A percentile compares a stretch with the other conserved stretches of the same genome.
These are phyloP conservation scores for Chelonoidis abingdonii DNA, from an alignment of 2,113 vertebrate species.

Conservation along the genomic window DNA sequence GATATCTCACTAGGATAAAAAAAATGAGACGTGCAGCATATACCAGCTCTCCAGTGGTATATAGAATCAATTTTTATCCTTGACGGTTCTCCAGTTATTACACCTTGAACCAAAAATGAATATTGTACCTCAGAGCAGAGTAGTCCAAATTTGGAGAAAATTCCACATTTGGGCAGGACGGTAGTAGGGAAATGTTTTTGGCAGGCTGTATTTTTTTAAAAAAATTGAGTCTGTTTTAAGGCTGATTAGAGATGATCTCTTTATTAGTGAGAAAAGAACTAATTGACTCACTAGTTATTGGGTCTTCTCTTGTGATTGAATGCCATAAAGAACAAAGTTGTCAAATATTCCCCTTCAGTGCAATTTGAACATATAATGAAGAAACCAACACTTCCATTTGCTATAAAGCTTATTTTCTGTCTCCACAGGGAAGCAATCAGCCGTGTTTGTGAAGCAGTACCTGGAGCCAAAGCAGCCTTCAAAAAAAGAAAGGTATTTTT, in stretches of 20 bases:
- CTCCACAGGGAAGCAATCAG: conserved; percentile 95
- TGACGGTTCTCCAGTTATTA: not conserved
- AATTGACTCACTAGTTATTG: not conserved
- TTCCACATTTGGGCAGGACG: not conserved
- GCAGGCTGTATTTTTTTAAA: not conserved
- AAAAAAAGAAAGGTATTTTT: conserved; percentile 95
- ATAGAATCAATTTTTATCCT: not conserved
- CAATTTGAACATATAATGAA: not conserved
- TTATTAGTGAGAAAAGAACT: not conserved
- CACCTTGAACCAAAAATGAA: not conserved
- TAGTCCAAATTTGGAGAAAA: not conserved
- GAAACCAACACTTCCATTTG: conserved; percentile 22
- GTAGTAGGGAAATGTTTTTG: not conserved
- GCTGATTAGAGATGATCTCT: not conserved
- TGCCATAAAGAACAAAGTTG: not conserved
- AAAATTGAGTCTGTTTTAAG: not conserved
- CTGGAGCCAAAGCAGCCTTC: conserved; percentile 93
- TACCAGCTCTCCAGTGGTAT: not conserved
- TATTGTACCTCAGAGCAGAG: not conserved
- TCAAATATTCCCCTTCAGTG: not conserved
- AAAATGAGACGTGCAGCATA: not conserved
- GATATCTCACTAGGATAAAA: not conserved
- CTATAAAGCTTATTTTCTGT: conserved; percentile 54
- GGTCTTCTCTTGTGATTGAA: not conserved
- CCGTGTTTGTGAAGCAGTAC: conserved; percentile 94